A percentile compares a stretch with the other conserved stretches of the same genome.
Conservation (phyloP, 2,113 vertebrate genomes). For the Antidorcas marsupialis region DNA sequence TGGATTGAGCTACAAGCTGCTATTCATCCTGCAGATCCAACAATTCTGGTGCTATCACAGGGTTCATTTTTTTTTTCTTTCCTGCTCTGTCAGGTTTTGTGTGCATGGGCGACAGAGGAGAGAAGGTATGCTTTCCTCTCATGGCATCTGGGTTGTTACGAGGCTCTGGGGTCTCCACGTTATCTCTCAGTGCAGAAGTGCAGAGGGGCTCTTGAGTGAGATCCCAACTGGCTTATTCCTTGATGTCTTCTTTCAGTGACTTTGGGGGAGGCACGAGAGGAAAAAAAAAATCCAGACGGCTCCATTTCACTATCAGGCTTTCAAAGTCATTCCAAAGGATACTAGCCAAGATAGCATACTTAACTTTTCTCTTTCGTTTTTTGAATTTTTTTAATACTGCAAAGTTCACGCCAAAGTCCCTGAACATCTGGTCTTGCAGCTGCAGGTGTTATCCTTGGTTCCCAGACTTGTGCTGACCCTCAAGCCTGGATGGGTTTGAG, state of each 20-base stretch:
- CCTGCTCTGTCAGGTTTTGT: neutral
- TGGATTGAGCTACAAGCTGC: neutral
- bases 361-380: constrained; percentile 58
- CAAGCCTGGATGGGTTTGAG: constrained; percentile 45
- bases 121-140: neutral
- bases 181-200: neutral
- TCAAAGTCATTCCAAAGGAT: constrained; percentile 67
- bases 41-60: neutral
- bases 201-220: neutral
- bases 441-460: constrained; percentile 52
- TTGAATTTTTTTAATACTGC: constrained; percentile 33
- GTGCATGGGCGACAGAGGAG: neutral
- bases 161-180: neutral
- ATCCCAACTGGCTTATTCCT: neutral
- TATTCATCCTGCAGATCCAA: neutral
- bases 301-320: neutral
- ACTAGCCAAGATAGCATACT: constrained; percentile 14
- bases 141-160: neutral
- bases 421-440: constrained; percentile 81
- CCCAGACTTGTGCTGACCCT: constrained; percentile 2
- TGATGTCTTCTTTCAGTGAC: neutral
- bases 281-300: neutral
- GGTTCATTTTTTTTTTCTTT: neutral
- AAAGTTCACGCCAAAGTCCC: constrained; percentile 68
- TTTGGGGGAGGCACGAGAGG: neutral